Conservation (phyloP, 2,113 vertebrate species). For the Stegastes partitus region DNA sequence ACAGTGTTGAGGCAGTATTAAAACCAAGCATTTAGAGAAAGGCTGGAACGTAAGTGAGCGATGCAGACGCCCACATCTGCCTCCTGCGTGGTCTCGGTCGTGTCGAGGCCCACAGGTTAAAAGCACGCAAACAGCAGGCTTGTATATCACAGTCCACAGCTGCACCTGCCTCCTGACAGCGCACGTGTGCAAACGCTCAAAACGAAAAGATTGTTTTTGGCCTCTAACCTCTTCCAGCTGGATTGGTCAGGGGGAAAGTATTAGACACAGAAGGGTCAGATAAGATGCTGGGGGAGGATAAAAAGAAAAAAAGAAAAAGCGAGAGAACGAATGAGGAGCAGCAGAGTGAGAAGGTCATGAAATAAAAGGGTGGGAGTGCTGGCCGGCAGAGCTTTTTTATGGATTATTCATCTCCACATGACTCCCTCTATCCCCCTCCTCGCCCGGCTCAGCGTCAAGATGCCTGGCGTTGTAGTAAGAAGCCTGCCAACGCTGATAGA, state of each 20-base stretch:
- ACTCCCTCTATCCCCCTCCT: slow-evolving; percentile 23
- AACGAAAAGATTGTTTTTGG: slow-evolving; percentile 25
- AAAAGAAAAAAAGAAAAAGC: neutral
- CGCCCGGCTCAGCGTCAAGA: neutral
- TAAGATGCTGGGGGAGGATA: slow-evolving; percentile 9
- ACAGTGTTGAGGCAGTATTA: neutral
- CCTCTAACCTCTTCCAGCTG: slow-evolving; percentile 27
- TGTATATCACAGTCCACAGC: slow-evolving; percentile 22
- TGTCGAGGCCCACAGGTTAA: slow-evolving; percentile 23
- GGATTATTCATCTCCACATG: slow-evolving; percentile 61
- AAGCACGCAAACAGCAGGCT: slow-evolving; percentile 11
- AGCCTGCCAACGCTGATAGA: slow-evolving; percentile 3
- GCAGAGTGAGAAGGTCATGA: slow-evolving; percentile 11
- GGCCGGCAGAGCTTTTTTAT: slow-evolving; percentile 56
- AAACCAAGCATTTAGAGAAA: neutral
- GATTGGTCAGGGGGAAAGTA: slow-evolving; percentile 10
- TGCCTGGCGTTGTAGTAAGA: slow-evolving; percentile 18
- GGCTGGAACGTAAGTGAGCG: neutral
- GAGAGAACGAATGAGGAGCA: neutral
- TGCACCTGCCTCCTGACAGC: slow-evolving; percentile 10
- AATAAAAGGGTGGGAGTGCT: slow-evolving; percentile 31
- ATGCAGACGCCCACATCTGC: slow-evolving; percentile 13
- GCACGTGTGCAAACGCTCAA: neutral
- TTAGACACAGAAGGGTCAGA: slow-evolving; percentile 12
- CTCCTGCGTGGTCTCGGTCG: neutral